Evolutionary conservation across 2,113 vertebrate species (phyloP), one percentile per base, ranked within the genome.

Genomic region (Romanogobio albipinnatus): DNA sequence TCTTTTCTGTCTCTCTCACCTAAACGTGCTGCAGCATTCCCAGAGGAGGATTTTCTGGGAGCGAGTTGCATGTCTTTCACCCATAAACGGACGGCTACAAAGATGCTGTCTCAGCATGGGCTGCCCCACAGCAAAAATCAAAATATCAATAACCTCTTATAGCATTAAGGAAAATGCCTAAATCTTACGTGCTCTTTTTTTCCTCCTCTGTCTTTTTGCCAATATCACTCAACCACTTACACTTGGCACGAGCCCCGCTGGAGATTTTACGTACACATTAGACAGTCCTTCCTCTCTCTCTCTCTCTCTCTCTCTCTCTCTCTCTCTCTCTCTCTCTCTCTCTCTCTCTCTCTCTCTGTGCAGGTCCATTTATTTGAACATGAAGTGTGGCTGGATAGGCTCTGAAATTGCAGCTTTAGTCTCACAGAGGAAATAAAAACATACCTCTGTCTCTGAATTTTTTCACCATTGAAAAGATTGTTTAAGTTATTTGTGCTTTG

Each of bases 61-160:
- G 91, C 88, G 76, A 92, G 88, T 88, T 91, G 84, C 89, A 83
- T 89, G 88, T 94, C 93, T 89, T 92, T 93, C 90, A 85, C 88
- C 92, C 90, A 88, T 93, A 93, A 89, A 94, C 89, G 91, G 87
- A 90, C 85, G 10, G 83, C 91, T 79, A 75, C 81, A 92, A 93
- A 93, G 85, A 84, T 87, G 93, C 94, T 93, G 91, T 74, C 89
- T 95, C 94, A 95, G 94, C 94, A 94, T 62, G 70, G 85, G 87
- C 91, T 43, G 79, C 89, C 89, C 90, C 83, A 79, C 89, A 83
- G 90, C 88, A 91, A 94, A 94, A 94, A 94, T 95, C 94, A 93
- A 95, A 94, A 95, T 95, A 94, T 95, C 94, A 95, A 95, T 95
- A 95, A 95, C 92, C 94, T 95, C 94, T 95, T 95, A 95, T 93